phyloP scores from a whole-genome alignment of 2,113 vertebrate species.

The Sialia sialis region DNA sequence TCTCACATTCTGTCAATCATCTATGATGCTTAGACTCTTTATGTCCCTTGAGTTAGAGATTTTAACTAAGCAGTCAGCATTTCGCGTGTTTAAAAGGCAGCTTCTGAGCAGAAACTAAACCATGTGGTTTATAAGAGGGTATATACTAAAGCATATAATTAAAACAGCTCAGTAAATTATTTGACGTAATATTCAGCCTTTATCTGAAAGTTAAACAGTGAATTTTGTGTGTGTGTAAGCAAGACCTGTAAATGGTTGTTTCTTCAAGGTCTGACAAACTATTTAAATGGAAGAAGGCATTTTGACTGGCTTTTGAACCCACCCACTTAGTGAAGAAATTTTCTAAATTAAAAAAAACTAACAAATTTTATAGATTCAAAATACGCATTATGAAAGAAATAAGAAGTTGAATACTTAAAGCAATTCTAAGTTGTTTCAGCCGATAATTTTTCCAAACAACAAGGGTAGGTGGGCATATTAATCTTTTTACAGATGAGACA shows the following conservation, averaged over 20 bases:
- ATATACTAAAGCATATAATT: not conserved
- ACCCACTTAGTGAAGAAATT: not conserved
- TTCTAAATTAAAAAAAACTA: not conserved
- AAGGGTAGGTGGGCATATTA: not conserved
- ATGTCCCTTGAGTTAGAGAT: not conserved
- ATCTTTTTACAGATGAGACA: not conserved
- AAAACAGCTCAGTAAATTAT: not conserved
- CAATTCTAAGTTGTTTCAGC: not conserved
- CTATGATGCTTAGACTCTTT: not conserved
- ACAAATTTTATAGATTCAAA: not conserved
- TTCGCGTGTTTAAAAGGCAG: not conserved
- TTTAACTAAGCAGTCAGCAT: not conserved
- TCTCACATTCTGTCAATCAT: not conserved
- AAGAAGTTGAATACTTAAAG: not conserved
- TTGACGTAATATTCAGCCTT: not conserved
- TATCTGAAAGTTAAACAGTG: not conserved
- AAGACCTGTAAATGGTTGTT: not conserved
- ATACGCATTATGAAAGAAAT: not conserved
- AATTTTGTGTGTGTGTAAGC: fast-evolving
- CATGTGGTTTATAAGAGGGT: not conserved
- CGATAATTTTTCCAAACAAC: not conserved
- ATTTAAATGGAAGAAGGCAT: not conserved
- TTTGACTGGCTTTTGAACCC: not conserved
- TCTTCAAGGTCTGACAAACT: not conserved
- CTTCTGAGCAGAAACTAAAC: not conserved